Base-by-base conservation (phyloP, 2,888 invertebrate genomes). In the Cheilosia urbana region DNA sequence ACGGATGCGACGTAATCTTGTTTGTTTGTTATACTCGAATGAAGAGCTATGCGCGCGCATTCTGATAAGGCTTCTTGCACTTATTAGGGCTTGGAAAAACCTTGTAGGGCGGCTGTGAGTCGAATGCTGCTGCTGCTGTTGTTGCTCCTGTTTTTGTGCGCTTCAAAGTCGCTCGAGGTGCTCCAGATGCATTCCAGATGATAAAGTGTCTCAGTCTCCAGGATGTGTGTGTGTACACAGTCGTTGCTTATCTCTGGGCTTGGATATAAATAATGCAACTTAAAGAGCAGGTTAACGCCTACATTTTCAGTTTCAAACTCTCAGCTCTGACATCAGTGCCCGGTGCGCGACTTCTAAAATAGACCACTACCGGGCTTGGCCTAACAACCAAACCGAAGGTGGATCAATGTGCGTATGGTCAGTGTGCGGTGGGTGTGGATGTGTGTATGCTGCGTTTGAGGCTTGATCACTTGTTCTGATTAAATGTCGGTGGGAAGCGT, bases 231-330 rank as follows among this genome's bases (percentile, higher is more conserved):
- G 60, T 71, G 75, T 68, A 19, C 57, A 11, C 27, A 51, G 40
- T 62, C 57, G 66, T n/a, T 72, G 87, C 53, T 68, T 78, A 72
- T 90, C 89, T 90, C 13, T 90, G 90, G 89, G 89, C 89, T 90
- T 90, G 90, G 72, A 73, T 78, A 91, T 91, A 91, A 91, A 91
- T 91, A 91, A 91, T 91, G 90, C 89, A 88, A 89, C 91, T 91
- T 91, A 91, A 91, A 91, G 90, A 91, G 91, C 91, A 91, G 91
- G 91, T 91, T 91, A 90, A 91, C 91, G 91, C 91, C 91, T 91
- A 91, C 91, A 90, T 82, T 81, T 78, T 73, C 42, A 77, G 27
- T 57, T 75, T 45, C 11, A 15, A 66, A 72, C 15, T 37, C 27
- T 17, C 37, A 6, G 40, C 42, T 4, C 6, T 15, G 27, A n/a